phyloP scores from a whole-genome alignment of 2,888 invertebrate species.

The Morinoia aosen region DNA sequence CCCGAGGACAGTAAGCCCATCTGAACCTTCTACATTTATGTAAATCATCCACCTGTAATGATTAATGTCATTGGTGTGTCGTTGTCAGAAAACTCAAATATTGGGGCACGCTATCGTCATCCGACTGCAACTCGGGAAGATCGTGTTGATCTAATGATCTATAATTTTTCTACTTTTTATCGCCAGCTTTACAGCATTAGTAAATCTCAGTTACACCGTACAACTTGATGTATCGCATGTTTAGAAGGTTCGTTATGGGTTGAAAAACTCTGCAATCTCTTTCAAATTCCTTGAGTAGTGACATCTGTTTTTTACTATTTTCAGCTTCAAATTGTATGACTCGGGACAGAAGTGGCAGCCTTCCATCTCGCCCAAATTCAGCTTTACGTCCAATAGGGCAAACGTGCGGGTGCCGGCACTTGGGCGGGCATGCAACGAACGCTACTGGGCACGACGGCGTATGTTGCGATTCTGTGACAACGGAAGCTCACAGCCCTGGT shows the following conservation, averaged over 20 bases:
- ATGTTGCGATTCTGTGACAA: neutral
- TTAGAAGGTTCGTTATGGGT: neutral
- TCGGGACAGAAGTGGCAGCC: conserved; percentile 27
- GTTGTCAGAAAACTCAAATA: too few relatives aligned
- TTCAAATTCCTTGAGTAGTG: neutral
- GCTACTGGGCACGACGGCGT: neutral
- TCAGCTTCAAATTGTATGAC: neutral
- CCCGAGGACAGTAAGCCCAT: too few relatives aligned
- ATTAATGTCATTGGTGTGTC: too few relatives aligned
- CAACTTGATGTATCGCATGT: neutral
- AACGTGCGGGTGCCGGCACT: neutral
- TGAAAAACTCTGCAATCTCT: neutral
- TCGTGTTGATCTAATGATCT: too few relatives aligned
- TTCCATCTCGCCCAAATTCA: neutral
- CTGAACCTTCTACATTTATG: too few relatives aligned
- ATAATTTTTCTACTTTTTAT: too few relatives aligned
- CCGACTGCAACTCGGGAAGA: too few relatives aligned
- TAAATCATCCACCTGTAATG: too few relatives aligned
- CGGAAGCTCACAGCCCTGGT: neutral
- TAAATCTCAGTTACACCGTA: neutral
- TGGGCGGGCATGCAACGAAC: neutral
- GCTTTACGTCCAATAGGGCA: neutral
- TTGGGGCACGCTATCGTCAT: too few relatives aligned
- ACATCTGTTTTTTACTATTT: neutral
- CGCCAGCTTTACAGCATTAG: neutral